Evolutionary conservation across 2,797 vertebrate species (phyloP).

Genomic region (Pampus argenteus): DNA sequence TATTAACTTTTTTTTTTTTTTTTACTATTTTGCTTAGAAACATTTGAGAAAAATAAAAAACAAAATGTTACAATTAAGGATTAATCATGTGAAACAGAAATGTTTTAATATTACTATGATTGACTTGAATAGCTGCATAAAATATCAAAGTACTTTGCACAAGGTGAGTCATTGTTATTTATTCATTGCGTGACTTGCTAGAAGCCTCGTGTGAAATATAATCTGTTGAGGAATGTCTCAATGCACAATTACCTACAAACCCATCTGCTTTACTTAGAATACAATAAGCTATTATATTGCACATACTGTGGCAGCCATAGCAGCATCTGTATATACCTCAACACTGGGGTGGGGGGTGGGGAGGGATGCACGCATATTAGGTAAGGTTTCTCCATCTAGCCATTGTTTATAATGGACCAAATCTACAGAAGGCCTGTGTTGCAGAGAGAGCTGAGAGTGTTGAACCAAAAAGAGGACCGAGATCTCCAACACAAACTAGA

Average conservation of each 20-base stretch:
- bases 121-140: not conserved
- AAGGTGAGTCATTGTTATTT: not conserved
- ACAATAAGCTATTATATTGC: conserved; percentile 68
- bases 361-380: not conserved
- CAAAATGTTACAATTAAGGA: no score
- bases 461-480: conserved; percentile 80
- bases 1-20: no score
- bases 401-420: conserved; percentile 43
- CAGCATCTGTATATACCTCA: conserved; percentile 48
- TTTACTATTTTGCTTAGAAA: no score
- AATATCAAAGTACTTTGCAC: not conserved
- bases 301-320: conserved; percentile 41
- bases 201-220: conserved; percentile 28
- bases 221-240: conserved; percentile 34
- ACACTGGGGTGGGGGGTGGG: not conserved
- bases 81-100: not conserved
- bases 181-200: not conserved
- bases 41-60: no score
- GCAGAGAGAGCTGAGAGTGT: conserved; percentile 65
- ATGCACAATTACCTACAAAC: conserved; percentile 36
- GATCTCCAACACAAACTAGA: conserved; percentile 77
- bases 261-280: conserved; percentile 1
- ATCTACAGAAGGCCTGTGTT: conserved; percentile 49
- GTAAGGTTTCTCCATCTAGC: conserved; percentile 30
- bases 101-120: no score